These are phyloP conservation scores for Cyrtorhinus lividipennis DNA, from an alignment of 1,140 invertebrate species.

Conservation along the genomic window DNA sequence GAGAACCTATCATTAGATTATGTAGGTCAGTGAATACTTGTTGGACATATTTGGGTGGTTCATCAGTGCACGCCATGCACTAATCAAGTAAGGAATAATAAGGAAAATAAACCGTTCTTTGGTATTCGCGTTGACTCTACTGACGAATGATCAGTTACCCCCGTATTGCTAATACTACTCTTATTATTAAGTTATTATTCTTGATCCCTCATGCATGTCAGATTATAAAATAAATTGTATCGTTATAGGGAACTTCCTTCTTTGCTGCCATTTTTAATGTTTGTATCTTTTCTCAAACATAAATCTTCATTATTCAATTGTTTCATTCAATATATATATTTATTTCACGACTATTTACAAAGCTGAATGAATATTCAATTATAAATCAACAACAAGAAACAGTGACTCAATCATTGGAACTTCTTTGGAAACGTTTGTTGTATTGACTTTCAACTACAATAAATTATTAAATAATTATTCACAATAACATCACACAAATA, in stretches of 20 bases:
- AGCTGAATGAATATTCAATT: not conserved
- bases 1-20: no score
- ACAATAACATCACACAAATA: slow-evolving; percentile 7
- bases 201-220: slow-evolving; percentile 4
- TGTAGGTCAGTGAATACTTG: no score
- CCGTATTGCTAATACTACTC: slow-evolving; percentile 5
- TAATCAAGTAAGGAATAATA: no score
- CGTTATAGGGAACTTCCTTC: slow-evolving; percentile 1
- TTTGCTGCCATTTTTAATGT: not conserved
- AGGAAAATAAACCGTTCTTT: no score
- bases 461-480: slow-evolving; percentile 9
- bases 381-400: not conserved
- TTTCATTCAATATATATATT: slow-evolving; percentile 1
- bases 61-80: no score
- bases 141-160: no score
- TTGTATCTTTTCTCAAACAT: not conserved
- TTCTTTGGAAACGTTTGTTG: slow-evolving; percentile 3
- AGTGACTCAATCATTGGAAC: not conserved
- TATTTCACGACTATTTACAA: not conserved
- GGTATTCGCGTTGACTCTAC: no score
- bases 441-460: slow-evolving; percentile 6
- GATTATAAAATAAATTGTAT: not conserved
- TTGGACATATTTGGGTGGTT: no score
- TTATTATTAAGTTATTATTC: slow-evolving; percentile 1
- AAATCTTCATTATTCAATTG: not conserved